phyloP scores from a whole-genome alignment of 2,113 vertebrate genomes.

The Carettochelys insculpta region DNA sequence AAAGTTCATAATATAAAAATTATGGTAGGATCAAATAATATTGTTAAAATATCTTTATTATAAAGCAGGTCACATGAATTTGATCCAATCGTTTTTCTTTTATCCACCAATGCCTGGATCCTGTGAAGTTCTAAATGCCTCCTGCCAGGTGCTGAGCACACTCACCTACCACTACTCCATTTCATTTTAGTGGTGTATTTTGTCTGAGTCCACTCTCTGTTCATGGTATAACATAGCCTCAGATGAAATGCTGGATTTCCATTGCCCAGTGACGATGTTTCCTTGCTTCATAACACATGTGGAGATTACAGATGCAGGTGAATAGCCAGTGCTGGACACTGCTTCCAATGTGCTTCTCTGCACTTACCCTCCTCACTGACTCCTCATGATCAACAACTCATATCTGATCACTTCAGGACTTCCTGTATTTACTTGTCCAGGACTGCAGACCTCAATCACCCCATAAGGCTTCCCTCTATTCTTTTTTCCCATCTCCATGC shows the following conservation, averaged over 20 bases:
- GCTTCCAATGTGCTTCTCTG: background rate
- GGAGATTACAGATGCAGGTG: rapidly evolving
- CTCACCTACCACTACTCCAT: background rate
- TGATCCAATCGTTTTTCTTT: background rate
- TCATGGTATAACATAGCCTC: rapidly evolving
- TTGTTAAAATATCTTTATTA: background rate
- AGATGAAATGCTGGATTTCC: background rate
- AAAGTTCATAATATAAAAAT: background rate
- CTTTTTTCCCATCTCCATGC: background rate
- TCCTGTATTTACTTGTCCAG: background rate
- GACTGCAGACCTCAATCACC: background rate
- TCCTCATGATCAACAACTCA: background rate
- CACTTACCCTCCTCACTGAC: rapidly evolving
- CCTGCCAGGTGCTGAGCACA: background rate
- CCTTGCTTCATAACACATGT: background rate
- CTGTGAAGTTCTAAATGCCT: background rate
- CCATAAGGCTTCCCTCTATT: background rate
- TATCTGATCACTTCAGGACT: background rate
- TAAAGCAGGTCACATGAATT: background rate
- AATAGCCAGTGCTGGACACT: rapidly evolving
- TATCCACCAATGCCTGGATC: too few relatives aligned
- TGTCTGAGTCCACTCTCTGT: background rate
- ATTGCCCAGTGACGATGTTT: rapidly evolving
- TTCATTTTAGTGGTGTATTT: background rate
- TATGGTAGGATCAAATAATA: background rate